These are phyloP conservation scores for Volucella bombylans DNA, from an alignment of 2,888 invertebrate genomes.

Conservation along the genomic window DNA sequence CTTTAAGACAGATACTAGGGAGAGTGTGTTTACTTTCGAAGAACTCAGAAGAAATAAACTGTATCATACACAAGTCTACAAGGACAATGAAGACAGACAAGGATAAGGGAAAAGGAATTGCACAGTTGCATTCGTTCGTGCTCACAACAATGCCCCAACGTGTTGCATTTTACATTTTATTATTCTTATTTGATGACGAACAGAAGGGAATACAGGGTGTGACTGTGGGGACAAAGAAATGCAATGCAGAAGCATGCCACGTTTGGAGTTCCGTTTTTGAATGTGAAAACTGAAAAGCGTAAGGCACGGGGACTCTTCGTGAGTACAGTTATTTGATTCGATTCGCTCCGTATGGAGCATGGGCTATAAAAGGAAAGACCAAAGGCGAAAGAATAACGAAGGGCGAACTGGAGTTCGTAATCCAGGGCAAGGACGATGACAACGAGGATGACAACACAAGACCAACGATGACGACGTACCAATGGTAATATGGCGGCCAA, in stretches of 20 bases:
- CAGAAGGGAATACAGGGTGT: constrained; percentile 4
- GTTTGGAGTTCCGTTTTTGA: constrained; percentile 45
- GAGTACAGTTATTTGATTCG: constrained; percentile 58
- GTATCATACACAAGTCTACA: constrained; percentile 2
- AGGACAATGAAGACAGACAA: neutral
- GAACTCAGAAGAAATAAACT: constrained; percentile 45
- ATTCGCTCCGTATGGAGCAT: neutral
- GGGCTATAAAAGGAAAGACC: no score
- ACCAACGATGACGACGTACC: constrained; percentile 23
- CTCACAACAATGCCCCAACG: constrained; percentile 58
- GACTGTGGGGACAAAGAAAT: neutral
- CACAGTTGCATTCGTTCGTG: constrained; percentile 20
- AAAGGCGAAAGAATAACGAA: neutral
- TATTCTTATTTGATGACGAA: constrained; percentile 44
- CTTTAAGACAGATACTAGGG: constrained; percentile 5
- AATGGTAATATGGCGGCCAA: constrained; percentile 40
- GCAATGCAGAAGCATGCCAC: constrained; percentile 37
- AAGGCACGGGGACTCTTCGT: constrained; percentile 39
- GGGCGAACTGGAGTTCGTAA: constrained; percentile 4
- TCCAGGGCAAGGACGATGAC: constrained; percentile 49
- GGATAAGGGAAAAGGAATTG: constrained; percentile 4
- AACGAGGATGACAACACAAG: constrained; percentile 22
- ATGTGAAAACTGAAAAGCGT: constrained; percentile 47
- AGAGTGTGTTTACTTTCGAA: constrained; percentile 41
- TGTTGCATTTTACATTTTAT: constrained; percentile 72